Evolutionary conservation across 2,797 vertebrate species (phyloP).

Genomic region (Steatocranus sp.): DNA sequence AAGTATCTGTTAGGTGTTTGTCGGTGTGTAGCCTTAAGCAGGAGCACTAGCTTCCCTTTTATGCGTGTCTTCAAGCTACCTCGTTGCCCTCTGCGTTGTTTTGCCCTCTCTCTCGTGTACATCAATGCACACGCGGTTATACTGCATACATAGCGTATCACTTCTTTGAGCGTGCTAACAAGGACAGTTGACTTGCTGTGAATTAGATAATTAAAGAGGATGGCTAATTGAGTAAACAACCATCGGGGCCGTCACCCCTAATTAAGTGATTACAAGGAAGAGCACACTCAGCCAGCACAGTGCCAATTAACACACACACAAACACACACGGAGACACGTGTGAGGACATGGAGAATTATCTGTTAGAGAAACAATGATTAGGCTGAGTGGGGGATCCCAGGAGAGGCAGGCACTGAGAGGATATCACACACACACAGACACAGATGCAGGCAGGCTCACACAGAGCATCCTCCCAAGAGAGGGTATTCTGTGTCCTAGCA

Average conservation of each 20-base stretch:
- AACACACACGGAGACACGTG: slow-evolving; percentile 49
- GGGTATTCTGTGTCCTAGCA: slow-evolving; percentile 73
- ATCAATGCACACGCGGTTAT: not conserved
- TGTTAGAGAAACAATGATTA: slow-evolving; percentile 88
- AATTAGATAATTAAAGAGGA: slow-evolving; percentile 96
- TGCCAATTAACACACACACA: slow-evolving; percentile 85
- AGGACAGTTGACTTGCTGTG: slow-evolving; percentile 79
- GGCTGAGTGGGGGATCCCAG: slow-evolving; percentile 70
- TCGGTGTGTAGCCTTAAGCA: not conserved
- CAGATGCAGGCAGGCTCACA: slow-evolving; percentile 7
- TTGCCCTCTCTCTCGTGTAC: not conserved
- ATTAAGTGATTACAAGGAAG: slow-evolving; percentile 92
- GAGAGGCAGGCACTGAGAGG: slow-evolving; percentile 51
- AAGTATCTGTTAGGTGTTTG: not conserved
- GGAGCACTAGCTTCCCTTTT: not conserved
- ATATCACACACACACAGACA: slow-evolving; percentile 14
- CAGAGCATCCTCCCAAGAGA: slow-evolving; percentile 52
- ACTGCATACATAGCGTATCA: not conserved
- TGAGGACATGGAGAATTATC: slow-evolving; percentile 81
- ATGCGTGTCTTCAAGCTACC: not conserved
- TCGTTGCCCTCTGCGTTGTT: not conserved
- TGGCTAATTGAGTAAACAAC: slow-evolving; percentile 98
- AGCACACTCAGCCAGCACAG: slow-evolving; percentile 76
- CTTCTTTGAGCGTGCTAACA: slow-evolving; percentile 56
- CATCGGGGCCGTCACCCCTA: slow-evolving; percentile 92